Evolutionary conservation across 1,140 invertebrate species (phyloP).

Genomic region (Drosophila orena): DNA sequence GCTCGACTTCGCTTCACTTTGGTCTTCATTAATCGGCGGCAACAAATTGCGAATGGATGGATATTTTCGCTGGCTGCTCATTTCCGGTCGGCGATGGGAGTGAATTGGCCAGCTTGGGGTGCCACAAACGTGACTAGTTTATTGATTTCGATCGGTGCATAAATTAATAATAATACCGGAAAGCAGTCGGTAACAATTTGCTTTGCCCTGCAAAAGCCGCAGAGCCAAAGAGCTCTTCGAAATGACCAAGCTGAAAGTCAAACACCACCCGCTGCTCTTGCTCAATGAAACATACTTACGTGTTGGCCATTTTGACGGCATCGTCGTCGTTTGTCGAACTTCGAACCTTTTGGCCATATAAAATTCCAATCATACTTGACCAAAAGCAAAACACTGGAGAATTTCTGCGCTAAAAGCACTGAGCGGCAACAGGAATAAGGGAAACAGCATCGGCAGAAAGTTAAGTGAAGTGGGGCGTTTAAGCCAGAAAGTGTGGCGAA

Average conservation of each 20-base stretch:
- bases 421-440: conserved; percentile 13
- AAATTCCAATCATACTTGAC: conserved; percentile 83
- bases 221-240: conserved; percentile 3
- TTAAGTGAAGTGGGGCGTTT: conserved; percentile 76
- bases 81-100: conserved; percentile 48
- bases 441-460: conserved; percentile 22
- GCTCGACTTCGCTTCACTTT: conserved; percentile 1
- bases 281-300: conserved; percentile 46
- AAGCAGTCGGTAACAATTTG: conserved; percentile 77
- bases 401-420: conserved; percentile 50
- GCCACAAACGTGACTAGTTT: conserved; percentile 76
- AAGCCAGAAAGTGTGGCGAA: conserved; percentile 42
- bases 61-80: conserved; percentile 68
- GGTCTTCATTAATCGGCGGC: conserved; percentile 44
- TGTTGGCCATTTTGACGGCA: conserved; percentile 72
- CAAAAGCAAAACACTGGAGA: conserved; percentile 81
- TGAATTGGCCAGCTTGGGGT: conserved; percentile 11
- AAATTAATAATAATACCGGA: conserved; percentile 78
- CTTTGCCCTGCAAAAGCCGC: conserved; percentile 75
- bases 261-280: conserved; percentile 42
- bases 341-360: conserved; percentile 73
- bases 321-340: conserved; percentile 14
- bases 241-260: conserved; percentile 69
- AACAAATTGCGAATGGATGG: conserved; percentile 79
- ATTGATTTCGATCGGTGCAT: conserved; percentile 75